Base-by-base conservation (phyloP, 2,797 vertebrate genomes). In the Tangara arthus region DNA sequence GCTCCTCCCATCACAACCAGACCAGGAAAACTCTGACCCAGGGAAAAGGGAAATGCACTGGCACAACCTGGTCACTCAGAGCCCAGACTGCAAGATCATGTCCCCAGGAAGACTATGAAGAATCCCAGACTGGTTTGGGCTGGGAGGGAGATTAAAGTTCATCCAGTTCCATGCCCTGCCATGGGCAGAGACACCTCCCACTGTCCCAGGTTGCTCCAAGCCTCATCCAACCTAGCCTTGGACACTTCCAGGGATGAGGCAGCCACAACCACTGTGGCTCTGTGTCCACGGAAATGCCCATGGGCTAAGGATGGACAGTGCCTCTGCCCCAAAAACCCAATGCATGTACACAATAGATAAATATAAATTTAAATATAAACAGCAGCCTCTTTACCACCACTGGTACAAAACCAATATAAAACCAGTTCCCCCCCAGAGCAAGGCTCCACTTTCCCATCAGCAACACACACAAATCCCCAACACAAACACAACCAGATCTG, bases 1-100 rank as follows among this genome's bases (percentile, higher is more conserved):
- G 16, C 20, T 9, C 42, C 22, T 60, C 27, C 37, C 1, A 0
- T 21, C 20, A 2, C 17, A 71, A 4, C 2, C 65, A 42, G 17
- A 27, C 2, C 39, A 19, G 14, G 11, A 34, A 69, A 78, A 41
- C 30, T 53, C 59, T 2, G 22, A 42, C 4, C 19, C 6, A 4
- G 34, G 7, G 28, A 20, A n/a, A 71, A 63, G 17, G 5, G 28
- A 71, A 61, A 30, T 6, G 0, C 2, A 4, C 23, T 16, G 7
- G 14, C 34, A 75, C 57, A 71, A 53, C 3, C 17, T 2, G 3
- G 27, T 15, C 5, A 2, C 32, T 4, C 23, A 34, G 21, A 68
- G 39, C 15, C 30, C 39, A 53, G 35, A 39, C 27, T 7, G 14
- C 12, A 15, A 37, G 56, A 15, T 1, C 3, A 15, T 1, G 15